A percentile compares a stretch with the other conserved stretches of the same genome.
These are phyloP conservation scores for Drosophila simulans DNA, from an alignment of 1,140 invertebrate genomes.

Conservation along the genomic window DNA sequence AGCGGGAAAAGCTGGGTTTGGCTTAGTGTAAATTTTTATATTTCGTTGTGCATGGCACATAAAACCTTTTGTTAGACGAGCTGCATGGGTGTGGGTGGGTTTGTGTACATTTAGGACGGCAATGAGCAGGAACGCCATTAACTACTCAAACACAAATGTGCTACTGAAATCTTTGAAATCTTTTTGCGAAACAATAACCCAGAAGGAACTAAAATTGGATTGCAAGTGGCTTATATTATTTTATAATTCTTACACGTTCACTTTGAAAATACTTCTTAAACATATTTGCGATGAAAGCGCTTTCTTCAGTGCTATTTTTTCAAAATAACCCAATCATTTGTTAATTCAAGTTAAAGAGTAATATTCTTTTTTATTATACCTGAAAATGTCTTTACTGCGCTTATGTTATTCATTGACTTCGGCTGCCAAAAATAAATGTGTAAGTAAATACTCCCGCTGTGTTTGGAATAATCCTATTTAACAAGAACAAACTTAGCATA, in stretches of 20 bases:
- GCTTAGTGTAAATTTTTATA: slow-evolving; percentile 61
- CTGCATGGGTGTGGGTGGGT: slow-evolving; percentile 16
- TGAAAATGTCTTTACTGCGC: background rate
- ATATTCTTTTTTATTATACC: background rate
- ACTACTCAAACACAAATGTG: slow-evolving; percentile 22
- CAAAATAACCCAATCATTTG: too few species aligned
- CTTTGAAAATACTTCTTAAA: too few species aligned
- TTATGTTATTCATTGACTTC: background rate
- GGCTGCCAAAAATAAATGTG: slow-evolving; percentile 18
- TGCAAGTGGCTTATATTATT: background rate
- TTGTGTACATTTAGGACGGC: slow-evolving; percentile 60
- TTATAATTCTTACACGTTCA: too few species aligned
- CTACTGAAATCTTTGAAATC: slow-evolving; percentile 15
- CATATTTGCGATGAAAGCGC: too few species aligned
- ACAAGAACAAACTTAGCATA: slow-evolving; percentile 19
- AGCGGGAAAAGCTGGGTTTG: background rate
- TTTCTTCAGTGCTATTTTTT: too few species aligned
- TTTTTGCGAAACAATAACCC: background rate
- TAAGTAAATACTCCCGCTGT: slow-evolving; percentile 14
- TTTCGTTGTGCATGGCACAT: slow-evolving; percentile 69
- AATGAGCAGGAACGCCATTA: slow-evolving; percentile 73
- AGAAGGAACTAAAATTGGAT: background rate
- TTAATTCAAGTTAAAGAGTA: too few species aligned
- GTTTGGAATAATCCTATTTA: slow-evolving; percentile 33
- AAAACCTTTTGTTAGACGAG: slow-evolving; percentile 68